A percentile compares a stretch with the other conserved stretches of the same genome.
Conservation (phyloP, 1,140 invertebrate genomes). For the Anastatus disparis region DNA sequence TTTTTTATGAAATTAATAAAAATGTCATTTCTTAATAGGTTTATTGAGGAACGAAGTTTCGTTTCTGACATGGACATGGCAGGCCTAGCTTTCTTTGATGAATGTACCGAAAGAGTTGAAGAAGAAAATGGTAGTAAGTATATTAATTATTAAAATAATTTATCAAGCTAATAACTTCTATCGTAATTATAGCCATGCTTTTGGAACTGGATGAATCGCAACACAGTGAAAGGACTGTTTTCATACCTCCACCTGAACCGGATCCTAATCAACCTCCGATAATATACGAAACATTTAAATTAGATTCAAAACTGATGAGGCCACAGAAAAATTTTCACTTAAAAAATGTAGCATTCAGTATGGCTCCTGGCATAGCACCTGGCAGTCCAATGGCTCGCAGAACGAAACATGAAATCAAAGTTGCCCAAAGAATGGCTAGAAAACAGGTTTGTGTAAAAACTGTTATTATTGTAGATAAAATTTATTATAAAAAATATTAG, state of each 20-base stretch:
- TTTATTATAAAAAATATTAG: too few species aligned
- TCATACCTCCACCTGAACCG: conserved; percentile 94
- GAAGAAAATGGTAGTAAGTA: conserved; percentile 68
- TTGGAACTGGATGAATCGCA: conserved; percentile 81
- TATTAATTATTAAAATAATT: conserved; percentile 1
- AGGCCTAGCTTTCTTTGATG: conserved; percentile 95
- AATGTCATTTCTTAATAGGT: conserved; percentile 71
- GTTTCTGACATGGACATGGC: conserved; percentile 93
- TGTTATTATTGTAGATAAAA: background rate
- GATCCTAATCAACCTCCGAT: conserved; percentile 57
- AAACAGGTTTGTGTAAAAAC: conserved; percentile 67
- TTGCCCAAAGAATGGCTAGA: conserved; percentile 87
- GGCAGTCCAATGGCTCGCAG: conserved; percentile 90
- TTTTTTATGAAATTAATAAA: background rate
- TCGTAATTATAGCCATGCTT: conserved; percentile 67
- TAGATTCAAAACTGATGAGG: conserved; percentile 72
- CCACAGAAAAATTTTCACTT: conserved; percentile 60
- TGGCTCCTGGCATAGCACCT: conserved; percentile 69
- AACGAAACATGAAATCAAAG: conserved; percentile 94
- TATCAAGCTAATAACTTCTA: background rate
- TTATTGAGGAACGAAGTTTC: conserved; percentile 98
- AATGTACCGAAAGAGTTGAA: conserved; percentile 87
- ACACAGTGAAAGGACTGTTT: conserved; percentile 91
- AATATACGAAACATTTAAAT: conserved; percentile 64
- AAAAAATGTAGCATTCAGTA: conserved; percentile 60